A percentile compares a stretch with the other conserved stretches of the same genome.
Evolutionary conservation across 1,140 invertebrate genomes (phyloP).

Genomic region (Drosophila sturtevanti): DNA sequence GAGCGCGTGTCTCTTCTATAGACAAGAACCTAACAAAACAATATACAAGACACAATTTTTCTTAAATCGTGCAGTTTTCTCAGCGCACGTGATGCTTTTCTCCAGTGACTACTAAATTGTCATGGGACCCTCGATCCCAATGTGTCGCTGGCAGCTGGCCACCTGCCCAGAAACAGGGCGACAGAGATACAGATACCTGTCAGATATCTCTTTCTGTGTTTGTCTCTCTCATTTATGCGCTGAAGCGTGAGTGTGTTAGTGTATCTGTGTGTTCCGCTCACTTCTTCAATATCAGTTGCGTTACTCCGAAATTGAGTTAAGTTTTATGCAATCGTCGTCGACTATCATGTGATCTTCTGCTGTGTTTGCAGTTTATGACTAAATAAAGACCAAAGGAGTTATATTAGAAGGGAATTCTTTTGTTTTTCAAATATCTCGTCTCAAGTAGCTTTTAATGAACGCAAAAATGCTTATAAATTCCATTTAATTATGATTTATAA

Average conservation of each 20-base stretch:
- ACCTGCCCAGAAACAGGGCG: constrained; percentile 48
- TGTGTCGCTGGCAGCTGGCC: constrained; percentile 44
- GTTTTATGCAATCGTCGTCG: constrained; percentile 69
- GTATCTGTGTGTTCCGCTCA: constrained; percentile 49
- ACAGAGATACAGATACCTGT: constrained; percentile 46
- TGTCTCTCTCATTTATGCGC: not conserved
- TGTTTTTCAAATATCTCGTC: constrained; percentile 14
- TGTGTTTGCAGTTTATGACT: constrained; percentile 13
- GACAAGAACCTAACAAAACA: not conserved
- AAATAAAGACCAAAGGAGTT: constrained; percentile 19
- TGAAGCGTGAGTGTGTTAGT: not conserved
- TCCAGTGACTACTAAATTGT: constrained; percentile 33
- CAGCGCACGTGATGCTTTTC: constrained; percentile 39
- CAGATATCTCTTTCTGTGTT: constrained; percentile 51
- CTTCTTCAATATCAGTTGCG: constrained; percentile 33
- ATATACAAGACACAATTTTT: not conserved
- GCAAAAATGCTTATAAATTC: constrained; percentile 44
- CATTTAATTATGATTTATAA: constrained; percentile 71
- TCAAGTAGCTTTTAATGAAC: constrained; percentile 29
- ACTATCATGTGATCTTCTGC: constrained; percentile 65
- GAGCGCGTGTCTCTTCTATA: not conserved
- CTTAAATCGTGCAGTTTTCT: constrained; percentile 24
- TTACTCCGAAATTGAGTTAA: constrained; percentile 59
- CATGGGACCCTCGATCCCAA: constrained; percentile 54
- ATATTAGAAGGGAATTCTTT: not conserved